phyloP scores from a whole-genome alignment of 2,888 invertebrate species.

The Atethmia centrago region DNA sequence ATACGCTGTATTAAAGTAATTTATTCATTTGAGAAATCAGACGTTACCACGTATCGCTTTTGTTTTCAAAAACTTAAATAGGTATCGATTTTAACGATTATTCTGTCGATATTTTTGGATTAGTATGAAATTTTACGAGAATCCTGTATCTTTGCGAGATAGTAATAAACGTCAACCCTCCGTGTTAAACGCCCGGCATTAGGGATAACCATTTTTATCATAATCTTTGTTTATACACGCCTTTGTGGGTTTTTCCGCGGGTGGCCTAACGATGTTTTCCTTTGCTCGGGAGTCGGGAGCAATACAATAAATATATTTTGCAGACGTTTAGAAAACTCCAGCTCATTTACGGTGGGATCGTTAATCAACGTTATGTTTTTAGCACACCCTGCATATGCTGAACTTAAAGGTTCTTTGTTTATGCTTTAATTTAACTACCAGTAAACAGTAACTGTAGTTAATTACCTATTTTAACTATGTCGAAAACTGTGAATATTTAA shows the following conservation, averaged over 20 bases:
- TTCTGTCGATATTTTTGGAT: constrained; percentile 22
- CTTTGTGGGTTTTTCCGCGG: constrained; percentile 51
- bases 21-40: neutral
- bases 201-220: constrained; percentile 64
- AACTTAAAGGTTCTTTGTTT: neutral
- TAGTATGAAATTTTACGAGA: constrained; percentile 31
- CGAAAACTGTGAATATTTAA: constrained; percentile 7
- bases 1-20: neutral
- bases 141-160: constrained; percentile 37
- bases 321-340: constrained; percentile 48
- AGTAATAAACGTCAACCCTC: constrained; percentile 52
- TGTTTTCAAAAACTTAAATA: neutral
- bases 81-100: neutral
- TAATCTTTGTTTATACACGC: constrained; percentile 65
- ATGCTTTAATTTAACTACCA: neutral
- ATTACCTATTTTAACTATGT: neutral
- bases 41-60: neutral
- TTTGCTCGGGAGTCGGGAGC: constrained; percentile 34
- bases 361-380: constrained; percentile 45
- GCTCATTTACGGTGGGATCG: constrained; percentile 43
- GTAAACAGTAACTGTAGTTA: neutral
- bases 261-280: constrained; percentile 59
- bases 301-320: constrained; percentile 60
- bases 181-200: constrained; percentile 55
- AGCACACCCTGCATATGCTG: neutral